Percentiles rank a stretch among this genome's conserved stretches.
These are phyloP conservation scores for Polypedilum pembai DNA, from an alignment of 1,140 invertebrate genomes.

Conservation along the genomic window DNA sequence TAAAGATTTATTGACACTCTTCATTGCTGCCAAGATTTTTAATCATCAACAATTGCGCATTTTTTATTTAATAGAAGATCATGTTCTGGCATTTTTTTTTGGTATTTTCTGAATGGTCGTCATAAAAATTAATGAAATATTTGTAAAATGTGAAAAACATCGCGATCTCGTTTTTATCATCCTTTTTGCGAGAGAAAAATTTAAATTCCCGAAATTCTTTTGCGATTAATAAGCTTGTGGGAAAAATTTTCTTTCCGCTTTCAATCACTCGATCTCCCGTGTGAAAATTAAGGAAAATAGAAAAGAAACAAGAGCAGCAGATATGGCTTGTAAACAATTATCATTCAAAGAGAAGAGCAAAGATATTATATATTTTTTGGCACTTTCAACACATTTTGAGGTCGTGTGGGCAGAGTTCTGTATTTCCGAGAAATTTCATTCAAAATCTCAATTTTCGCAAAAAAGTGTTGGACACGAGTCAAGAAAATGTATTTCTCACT, in stretches of 20 bases:
- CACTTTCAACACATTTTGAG: not conserved
- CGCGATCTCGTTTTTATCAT: not conserved
- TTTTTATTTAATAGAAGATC: not conserved
- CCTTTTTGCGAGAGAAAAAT: not conserved
- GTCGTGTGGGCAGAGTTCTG: slow-evolving; percentile 2
- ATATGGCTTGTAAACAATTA: not conserved
- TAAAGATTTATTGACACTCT: not conserved
- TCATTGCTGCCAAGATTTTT: not conserved
- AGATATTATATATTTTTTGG: not conserved
- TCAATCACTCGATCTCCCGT: not conserved
- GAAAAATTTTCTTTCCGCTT: not conserved
- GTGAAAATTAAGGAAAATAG: not conserved
- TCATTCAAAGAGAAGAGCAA: not conserved
- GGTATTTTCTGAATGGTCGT: too few species aligned
- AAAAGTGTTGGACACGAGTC: not conserved
- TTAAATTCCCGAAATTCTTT: not conserved
- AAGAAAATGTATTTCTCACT: not conserved
- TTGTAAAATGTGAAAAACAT: not conserved
- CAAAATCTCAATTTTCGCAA: slow-evolving; percentile 4
- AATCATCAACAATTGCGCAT: not conserved
- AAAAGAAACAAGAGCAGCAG: too few species aligned
- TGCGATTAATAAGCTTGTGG: not conserved
- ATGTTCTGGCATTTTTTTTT: not conserved
- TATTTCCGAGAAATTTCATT: slow-evolving; percentile 18
- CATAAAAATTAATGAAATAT: too few species aligned